These are phyloP conservation scores for Diglossa cyanea DNA, from an alignment of 2,797 vertebrate species.

Conservation along the genomic window DNA sequence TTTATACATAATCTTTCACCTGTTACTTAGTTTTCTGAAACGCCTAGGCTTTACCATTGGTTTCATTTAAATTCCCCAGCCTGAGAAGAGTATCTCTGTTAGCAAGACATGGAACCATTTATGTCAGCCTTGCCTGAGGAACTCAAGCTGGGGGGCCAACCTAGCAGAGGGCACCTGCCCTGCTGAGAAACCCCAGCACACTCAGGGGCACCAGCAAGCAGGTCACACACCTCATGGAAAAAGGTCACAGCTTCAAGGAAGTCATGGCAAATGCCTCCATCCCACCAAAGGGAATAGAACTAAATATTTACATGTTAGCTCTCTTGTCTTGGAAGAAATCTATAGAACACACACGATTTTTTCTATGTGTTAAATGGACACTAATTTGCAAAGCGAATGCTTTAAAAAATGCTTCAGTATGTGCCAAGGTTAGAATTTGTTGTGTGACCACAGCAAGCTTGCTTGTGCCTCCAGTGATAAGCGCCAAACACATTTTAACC, in stretches of 20 bases:
- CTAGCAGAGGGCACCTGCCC: accelerated
- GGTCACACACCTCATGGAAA: neutral
- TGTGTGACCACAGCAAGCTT: neutral
- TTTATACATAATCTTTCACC: neutral
- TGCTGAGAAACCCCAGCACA: neutral
- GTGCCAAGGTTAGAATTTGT: neutral
- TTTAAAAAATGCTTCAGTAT: neutral
- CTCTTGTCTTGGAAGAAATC: neutral
- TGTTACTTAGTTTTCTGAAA: neutral
- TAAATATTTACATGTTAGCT: neutral
- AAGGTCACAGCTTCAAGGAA: neutral
- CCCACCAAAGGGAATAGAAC: neutral
- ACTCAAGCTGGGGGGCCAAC: accelerated
- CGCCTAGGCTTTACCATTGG: neutral
- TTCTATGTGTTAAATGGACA: neutral
- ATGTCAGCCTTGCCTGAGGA: neutral
- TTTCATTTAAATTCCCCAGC: neutral
- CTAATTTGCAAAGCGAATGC: neutral
- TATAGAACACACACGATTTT: neutral
- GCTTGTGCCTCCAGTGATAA: neutral
- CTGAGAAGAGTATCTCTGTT: neutral
- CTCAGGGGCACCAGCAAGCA: neutral
- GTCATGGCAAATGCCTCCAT: neutral
- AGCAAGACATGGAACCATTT: neutral
- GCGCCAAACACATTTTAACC: neutral